phyloP scores from a whole-genome alignment of 2,797 vertebrate genomes.

The Centroberyx gerrardi region DNA sequence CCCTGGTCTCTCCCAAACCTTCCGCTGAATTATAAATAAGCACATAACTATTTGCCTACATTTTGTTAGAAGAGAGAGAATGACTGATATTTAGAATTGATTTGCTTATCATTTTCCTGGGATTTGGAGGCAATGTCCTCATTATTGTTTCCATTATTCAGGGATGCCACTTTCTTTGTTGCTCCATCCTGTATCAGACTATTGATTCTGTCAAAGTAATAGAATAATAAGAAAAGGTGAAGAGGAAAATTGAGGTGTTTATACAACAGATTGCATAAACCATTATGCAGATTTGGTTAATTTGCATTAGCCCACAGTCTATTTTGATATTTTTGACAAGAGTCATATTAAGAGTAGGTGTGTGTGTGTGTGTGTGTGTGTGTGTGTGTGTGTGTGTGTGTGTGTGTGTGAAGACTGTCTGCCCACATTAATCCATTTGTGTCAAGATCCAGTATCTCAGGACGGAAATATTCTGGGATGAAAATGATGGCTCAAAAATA shows the following conservation, averaged over 20 bases:
- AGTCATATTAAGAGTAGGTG: neutral
- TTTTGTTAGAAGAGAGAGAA: slow-evolving; percentile 30
- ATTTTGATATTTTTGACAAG: neutral
- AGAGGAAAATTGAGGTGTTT: slow-evolving; percentile 17
- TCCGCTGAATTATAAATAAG: slow-evolving; percentile 59
- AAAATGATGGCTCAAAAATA: too few species aligned
- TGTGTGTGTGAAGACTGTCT: neutral
- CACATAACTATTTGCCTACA: slow-evolving; percentile 4
- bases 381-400: neutral
- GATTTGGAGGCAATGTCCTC: slow-evolving; percentile 30
- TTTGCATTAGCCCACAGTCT: neutral
- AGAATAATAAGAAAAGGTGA: neutral
- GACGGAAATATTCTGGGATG: too few species aligned
- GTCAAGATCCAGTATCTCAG: too few species aligned
- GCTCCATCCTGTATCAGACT: slow-evolving; percentile 21
- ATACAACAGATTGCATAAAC: slow-evolving; percentile 46
- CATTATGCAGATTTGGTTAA: neutral
- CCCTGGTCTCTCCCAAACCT: slow-evolving; percentile 28
- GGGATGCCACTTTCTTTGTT: slow-evolving; percentile 38
- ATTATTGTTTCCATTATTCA: slow-evolving; percentile 49
- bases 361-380: neutral
- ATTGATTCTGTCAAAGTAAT: too few species aligned
- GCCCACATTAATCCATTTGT: neutral
- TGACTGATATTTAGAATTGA: slow-evolving; percentile 41
- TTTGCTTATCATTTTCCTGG: slow-evolving; percentile 32